Evolutionary conservation across 2,113 vertebrate genomes (phyloP), one percentile per base, ranked within the genome.

Genomic region (Solea senegalensis): DNA sequence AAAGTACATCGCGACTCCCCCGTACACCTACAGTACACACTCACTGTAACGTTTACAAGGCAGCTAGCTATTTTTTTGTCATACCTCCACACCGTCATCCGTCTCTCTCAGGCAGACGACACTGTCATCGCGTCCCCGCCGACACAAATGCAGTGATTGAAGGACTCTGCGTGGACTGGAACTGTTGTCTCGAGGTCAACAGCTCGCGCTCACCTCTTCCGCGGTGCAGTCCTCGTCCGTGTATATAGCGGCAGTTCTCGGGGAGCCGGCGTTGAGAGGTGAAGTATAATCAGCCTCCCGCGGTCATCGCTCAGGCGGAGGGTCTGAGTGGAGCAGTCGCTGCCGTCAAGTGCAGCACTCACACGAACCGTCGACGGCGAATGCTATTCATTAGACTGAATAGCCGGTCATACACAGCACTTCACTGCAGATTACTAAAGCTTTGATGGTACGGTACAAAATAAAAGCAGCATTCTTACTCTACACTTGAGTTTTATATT

Each of bases 281-380:
- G 62, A 44, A 39, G 53, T 16, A n/a, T 76, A 81, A 81, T 83
- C 82, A 56, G 62, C 64, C 71, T 80, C 72, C 78, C 34, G 69
- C 59, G 3, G 69, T 41, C 9, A 5, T 48, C 59, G 74, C 60
- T 59, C 51, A 82, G 80, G 48, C 52, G 28, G 74, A 76, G 69
- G 69, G 70, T 66, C 43, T 70, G 61, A 68, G 82, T 82, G 71
- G 71, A 74, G 67, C 74, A 76, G 73, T 70, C 78, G 53, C 55
- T 41, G 64, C 72, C 59, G 81, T 86, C 65, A 73, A 88, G 78
- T 88, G 80, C 49, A 50, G 71, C 76, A 45, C 85, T 89, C 49
- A 55, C 41, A 40, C 62, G 7, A 40, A 43, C 43, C 4, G 62
- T 72, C 63, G 73, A 64, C 69, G 56, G 57, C 62, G 63, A 55